Percentiles rank a stretch among this genome's conserved stretches.
Evolutionary conservation across 2,797 vertebrate species (phyloP).

Genomic region (Halcyon badia): DNA sequence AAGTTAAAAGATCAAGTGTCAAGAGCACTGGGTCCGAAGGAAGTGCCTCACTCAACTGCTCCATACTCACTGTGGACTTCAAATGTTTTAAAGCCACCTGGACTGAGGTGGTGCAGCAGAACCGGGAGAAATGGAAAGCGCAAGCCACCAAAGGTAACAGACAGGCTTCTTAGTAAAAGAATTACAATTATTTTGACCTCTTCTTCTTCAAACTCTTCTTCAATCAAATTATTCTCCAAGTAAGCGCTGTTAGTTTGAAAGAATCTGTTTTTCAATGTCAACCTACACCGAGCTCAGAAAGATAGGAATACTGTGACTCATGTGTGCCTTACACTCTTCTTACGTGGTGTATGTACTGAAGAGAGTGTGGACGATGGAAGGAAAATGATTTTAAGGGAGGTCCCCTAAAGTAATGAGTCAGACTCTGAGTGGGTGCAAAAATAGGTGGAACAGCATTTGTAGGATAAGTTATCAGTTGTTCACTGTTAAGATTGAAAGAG

Average conservation of each 20-base stretch:
- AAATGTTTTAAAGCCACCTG: constrained; percentile 90
- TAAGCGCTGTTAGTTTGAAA: constrained; percentile 15
- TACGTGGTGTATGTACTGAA: accelerated
- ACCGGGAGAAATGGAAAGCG: constrained; percentile 91
- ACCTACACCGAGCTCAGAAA: background rate
- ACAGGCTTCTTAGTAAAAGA: background rate
- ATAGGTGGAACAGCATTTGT: background rate
- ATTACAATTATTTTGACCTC: constrained; percentile 4
- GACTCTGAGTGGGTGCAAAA: background rate
- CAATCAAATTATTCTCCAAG: background rate
- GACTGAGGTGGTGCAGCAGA: constrained; percentile 90
- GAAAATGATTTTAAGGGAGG: background rate
- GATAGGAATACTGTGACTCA: background rate
- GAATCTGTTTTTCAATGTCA: background rate
- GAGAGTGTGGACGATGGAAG: background rate
- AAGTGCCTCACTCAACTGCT: constrained; percentile 88
- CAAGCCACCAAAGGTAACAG: constrained; percentile 90
- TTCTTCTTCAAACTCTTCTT: constrained; percentile 2
- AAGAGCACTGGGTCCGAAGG: constrained; percentile 88
- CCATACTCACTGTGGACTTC: constrained; percentile 87
- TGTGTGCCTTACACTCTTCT: background rate
- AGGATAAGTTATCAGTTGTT: background rate
- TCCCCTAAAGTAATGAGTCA: background rate
- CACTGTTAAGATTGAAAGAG: background rate
- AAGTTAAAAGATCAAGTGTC: constrained; percentile 86